Percentiles rank a stretch among this genome's conserved stretches.
These are phyloP conservation scores for Porphyrio hochstetteri DNA, from an alignment of 2,113 vertebrate genomes.

Conservation along the genomic window DNA sequence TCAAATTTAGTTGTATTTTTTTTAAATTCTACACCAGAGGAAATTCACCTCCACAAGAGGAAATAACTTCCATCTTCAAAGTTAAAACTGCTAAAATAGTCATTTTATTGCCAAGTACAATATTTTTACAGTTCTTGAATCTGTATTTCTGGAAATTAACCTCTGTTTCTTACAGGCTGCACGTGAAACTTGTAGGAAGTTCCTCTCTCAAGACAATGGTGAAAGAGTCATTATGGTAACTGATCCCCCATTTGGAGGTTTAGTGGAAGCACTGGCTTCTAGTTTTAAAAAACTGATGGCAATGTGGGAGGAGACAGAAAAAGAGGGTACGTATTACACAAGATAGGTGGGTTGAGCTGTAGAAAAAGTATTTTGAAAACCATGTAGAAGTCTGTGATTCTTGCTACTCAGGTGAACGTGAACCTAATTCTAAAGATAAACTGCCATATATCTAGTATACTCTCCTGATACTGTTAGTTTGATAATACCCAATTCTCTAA, in stretches of 20 bases:
- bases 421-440: background rate
- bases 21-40: background rate
- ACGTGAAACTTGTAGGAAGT: conserved; percentile 74
- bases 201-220: conserved; percentile 78
- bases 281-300: conserved; percentile 86
- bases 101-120: background rate
- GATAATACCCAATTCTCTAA: background rate
- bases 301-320: conserved; percentile 77
- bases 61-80: background rate
- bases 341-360: background rate
- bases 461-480: background rate
- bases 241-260: conserved; percentile 94
- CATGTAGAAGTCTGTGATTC: background rate
- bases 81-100: background rate
- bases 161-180: conserved; percentile 76
- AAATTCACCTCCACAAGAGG: background rate
- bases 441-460: background rate
- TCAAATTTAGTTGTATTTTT: background rate
- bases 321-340: conserved; percentile 67
- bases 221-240: conserved; percentile 86
- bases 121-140: background rate
- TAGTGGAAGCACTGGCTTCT: conserved; percentile 91
- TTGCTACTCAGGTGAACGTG: background rate
- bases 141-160: background rate
- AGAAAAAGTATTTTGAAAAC: background rate